A percentile compares a stretch with the other conserved stretches of the same genome.
These are phyloP conservation scores for Rattus rattus DNA, from an alignment of 2,113 vertebrate species.

Conservation along the genomic window DNA sequence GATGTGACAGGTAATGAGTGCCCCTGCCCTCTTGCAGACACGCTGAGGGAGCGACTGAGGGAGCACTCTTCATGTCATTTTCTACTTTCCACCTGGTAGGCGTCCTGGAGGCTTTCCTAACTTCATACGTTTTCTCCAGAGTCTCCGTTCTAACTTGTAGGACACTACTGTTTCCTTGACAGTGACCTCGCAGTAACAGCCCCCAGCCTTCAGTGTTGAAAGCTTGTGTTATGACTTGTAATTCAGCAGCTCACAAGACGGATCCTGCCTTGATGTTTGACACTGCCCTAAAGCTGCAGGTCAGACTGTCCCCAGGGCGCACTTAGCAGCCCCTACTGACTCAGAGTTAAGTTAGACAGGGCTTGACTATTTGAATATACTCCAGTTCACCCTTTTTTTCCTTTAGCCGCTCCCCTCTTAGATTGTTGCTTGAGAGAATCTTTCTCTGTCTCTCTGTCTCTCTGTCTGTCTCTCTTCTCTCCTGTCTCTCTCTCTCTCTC, in stretches of 20 bases:
- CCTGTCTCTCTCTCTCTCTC: too few species aligned
- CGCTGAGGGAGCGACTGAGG: not conserved
- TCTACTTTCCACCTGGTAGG: rapidly evolving
- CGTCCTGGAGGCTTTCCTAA: not conserved
- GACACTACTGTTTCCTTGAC: too few species aligned
- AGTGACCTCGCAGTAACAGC: not conserved
- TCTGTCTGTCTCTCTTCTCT: too few species aligned
- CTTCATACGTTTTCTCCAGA: not conserved
- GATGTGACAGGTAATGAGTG: not conserved
- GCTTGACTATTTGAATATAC: not conserved
- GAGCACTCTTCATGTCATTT: not conserved
- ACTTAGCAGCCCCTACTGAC: too few species aligned
- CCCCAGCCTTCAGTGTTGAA: not conserved
- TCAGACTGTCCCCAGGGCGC: not conserved
- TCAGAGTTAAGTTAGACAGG: not conserved
- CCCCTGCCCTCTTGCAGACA: not conserved
- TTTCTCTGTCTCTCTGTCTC: too few species aligned
- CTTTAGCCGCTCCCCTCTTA: not conserved
- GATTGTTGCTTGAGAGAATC: not conserved
- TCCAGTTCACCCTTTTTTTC: not conserved
- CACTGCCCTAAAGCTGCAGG: not conserved
- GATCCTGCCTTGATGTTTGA: not conserved
- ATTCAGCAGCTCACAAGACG: not conserved
- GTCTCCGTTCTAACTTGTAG: too few species aligned
- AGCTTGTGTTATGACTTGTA: not conserved